Percentiles rank a stretch among this genome's conserved stretches.
Evolutionary conservation across 2,888 invertebrate species (phyloP).

Genomic region (Deroplatys truncata): DNA sequence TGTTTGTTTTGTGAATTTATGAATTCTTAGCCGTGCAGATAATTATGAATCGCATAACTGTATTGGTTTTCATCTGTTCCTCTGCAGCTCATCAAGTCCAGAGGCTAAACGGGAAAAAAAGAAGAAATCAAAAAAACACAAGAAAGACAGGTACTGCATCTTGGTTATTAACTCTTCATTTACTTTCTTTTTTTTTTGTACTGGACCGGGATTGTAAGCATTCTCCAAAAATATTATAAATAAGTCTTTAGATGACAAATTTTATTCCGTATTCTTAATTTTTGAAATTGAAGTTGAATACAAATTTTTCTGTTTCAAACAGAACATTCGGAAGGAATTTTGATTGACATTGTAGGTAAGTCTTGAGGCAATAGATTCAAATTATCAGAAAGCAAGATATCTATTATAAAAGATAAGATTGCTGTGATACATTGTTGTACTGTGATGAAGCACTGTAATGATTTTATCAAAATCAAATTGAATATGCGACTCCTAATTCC

Average conservation of each 20-base stretch:
- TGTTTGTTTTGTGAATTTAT: no score
- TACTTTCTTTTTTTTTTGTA: background rate
- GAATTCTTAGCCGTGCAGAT: no score
- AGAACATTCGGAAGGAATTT: slow-evolving; percentile 38
- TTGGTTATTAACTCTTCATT: background rate
- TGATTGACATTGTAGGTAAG: slow-evolving; percentile 36
- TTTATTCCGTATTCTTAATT: background rate
- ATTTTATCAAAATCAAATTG: background rate
- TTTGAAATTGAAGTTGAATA: slow-evolving; percentile 24
- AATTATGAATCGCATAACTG: background rate
- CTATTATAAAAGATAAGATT: background rate
- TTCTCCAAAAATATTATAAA: background rate
- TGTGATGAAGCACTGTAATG: background rate
- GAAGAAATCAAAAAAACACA: slow-evolving; percentile 67
- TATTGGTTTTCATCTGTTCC: background rate
- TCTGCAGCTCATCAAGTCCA: slow-evolving; percentile 33
- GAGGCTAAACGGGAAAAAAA: slow-evolving; percentile 54
- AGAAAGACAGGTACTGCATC: slow-evolving; percentile 56
- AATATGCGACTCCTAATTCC: slow-evolving; percentile 15
- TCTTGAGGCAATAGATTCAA: slow-evolving; percentile 37
- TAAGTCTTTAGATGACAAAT: background rate
- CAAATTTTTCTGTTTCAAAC: slow-evolving; percentile 47
- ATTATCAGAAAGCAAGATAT: slow-evolving; percentile 1
- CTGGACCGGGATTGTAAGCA: background rate
- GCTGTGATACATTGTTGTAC: background rate